Evolutionary conservation across 1,140 invertebrate genomes (phyloP).

Genomic region (Physella acuta): DNA sequence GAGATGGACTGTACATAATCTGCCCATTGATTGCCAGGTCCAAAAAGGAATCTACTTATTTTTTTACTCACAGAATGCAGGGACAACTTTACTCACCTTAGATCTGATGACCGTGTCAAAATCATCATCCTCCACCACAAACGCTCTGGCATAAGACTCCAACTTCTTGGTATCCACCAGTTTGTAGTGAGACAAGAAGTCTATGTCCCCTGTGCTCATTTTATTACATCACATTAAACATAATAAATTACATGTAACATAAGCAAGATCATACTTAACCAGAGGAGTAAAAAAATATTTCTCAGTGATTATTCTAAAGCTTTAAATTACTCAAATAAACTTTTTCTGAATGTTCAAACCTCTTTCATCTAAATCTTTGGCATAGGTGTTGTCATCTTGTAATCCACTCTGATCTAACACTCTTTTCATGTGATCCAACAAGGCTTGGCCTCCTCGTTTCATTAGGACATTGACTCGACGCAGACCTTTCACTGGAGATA

Average conservation of each 20-base stretch:
- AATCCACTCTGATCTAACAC: constrained; percentile 49
- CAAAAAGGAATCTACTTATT: no score
- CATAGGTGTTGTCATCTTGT: constrained; percentile 32
- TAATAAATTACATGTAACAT: no score
- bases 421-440: constrained; percentile 55
- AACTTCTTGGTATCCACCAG: constrained; percentile 54
- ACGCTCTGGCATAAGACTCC: constrained; percentile 54
- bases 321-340: no score
- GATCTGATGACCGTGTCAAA: constrained; percentile 49
- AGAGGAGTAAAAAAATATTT: no score
- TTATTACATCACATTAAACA: no score
- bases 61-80: no score
- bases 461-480: constrained; percentile 54
- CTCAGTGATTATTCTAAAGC: no score
- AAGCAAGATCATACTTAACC: no score
- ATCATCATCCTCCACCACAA: constrained; percentile 58
- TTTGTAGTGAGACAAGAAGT: constrained; percentile 55
- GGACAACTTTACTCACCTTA: no score
- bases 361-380: constrained; percentile 48
- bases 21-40: no score
- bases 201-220: no score
- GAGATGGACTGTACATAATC: no score
- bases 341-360: constrained; percentile 38
- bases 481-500: constrained; percentile 51
- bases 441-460: constrained; percentile 50